Evolutionary conservation across 2,888 invertebrate species (phyloP), one percentile per base, ranked within the genome.

Genomic region (Macrosiphum euphorbiae): DNA sequence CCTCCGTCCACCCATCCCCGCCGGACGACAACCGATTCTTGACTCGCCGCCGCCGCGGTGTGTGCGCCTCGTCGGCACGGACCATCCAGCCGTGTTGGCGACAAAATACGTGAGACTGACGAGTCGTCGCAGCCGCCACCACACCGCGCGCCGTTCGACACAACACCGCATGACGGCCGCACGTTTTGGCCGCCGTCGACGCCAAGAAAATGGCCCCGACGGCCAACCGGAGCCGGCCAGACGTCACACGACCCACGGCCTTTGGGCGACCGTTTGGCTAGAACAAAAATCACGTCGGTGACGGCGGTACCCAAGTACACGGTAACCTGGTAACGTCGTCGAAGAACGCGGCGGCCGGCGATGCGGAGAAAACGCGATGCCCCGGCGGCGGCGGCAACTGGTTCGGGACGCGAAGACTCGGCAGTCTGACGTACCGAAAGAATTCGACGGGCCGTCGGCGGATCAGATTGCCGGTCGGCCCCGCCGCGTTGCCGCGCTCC

Each of bases 401-500:
- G 88, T 88, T 93, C 35, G 67, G 88, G 28, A 61, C 11, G 24
- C 16, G 86, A 26, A 88, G 94, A 94, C 94, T 94, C 94, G 86
- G 50, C 90, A 28, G 94, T 94, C 94, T 94, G 94, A 90, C 94
- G 86, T 94, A 94, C 52, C 87, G 67, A 94, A 94, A 94, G 94
- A 94, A 94, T 94, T 94, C 94, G 90, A 87, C 90, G 90, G 50
- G 61, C 91, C 88, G 86, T n/a, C 90, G 89, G 89, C 93, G 89
- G 93, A 94, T 94, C 94, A 61, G 94, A 94, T 94, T 94, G 94
- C 94, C 61, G 90, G 94, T 94, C 89, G 90, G 90, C 92, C 92
- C 92, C 92, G 93, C 94, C 92, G 90, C 92, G 94, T 94, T 94
- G 94, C 94, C 94, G 89, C 92, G 92, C 93, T 94, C 90, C 90